Conservation (phyloP, 2,113 vertebrate species). For the Cochlearius cochlearius region DNA sequence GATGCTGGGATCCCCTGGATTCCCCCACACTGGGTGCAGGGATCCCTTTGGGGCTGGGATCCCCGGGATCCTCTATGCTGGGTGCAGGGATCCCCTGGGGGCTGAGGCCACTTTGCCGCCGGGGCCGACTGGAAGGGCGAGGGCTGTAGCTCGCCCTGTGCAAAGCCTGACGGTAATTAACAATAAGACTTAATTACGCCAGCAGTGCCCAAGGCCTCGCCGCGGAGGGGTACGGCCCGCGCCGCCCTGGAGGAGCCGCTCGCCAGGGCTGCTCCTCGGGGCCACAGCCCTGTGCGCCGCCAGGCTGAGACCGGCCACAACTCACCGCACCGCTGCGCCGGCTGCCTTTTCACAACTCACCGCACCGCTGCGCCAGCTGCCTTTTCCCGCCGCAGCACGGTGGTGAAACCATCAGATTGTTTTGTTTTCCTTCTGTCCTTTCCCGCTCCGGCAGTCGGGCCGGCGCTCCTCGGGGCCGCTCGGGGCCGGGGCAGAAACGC, state of each 20-base stretch:
- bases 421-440: not conserved
- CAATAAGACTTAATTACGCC: accelerated
- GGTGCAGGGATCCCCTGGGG: not conserved
- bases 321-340: not conserved
- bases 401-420: accelerated
- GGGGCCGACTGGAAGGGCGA: accelerated
- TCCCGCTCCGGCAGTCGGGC: not conserved
- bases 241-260: not conserved
- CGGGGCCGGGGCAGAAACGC: accelerated
- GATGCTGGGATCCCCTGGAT: too few species aligned
- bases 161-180: not conserved
- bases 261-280: not conserved
- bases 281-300: not conserved
- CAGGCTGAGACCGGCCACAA: not conserved
- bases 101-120: not conserved
- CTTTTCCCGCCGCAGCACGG: not conserved
- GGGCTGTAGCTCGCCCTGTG: not conserved
- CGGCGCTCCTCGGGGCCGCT: not conserved
- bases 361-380: accelerated
- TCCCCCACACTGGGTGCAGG: too few species aligned
- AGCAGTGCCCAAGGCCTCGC: not conserved
- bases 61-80: accelerated
- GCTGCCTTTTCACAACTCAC: not conserved
- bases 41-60: not conserved
- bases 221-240: accelerated